Conservation (phyloP, 2,113 vertebrate genomes). For the Xiphophorus hellerii region DNA sequence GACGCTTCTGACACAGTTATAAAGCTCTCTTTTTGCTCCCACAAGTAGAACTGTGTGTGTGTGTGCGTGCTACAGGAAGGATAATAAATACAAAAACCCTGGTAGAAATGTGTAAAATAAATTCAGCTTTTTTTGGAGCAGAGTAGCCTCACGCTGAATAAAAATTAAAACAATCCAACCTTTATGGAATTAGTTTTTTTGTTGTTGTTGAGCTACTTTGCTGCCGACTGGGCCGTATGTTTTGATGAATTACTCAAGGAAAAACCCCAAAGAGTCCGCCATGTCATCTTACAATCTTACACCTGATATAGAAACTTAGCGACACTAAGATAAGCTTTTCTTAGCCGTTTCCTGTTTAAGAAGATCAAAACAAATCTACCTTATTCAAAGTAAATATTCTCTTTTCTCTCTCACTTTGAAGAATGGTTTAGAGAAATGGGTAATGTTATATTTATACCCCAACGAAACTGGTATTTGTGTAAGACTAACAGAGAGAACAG, state of each 20-base stretch:
- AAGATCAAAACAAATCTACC: not conserved
- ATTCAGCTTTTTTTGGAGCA: not conserved
- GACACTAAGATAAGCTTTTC: not conserved
- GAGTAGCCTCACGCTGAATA: not conserved
- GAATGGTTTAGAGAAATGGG: too few species aligned
- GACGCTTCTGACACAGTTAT: not conserved
- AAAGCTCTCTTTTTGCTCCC: conserved; percentile 12
- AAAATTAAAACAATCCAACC: not conserved
- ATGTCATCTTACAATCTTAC: not conserved
- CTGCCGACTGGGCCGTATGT: too few species aligned
- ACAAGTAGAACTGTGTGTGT: too few species aligned
- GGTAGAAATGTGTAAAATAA: not conserved
- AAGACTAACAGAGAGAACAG: too few species aligned
- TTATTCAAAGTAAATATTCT: not conserved
- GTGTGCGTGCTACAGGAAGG: not conserved
- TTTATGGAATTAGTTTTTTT: not conserved
- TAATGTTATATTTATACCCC: too few species aligned
- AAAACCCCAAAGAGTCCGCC: too few species aligned
- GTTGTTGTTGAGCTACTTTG: too few species aligned
- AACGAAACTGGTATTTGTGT: too few species aligned
- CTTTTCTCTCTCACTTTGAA: not conserved
- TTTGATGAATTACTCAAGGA: too few species aligned
- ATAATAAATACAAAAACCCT: not conserved
- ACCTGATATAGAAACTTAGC: not conserved
- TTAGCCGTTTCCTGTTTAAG: not conserved